Evolutionary conservation across 2,888 invertebrate species (phyloP), one percentile per base, ranked within the genome.

Genomic region (Scaptomyza reducta): DNA sequence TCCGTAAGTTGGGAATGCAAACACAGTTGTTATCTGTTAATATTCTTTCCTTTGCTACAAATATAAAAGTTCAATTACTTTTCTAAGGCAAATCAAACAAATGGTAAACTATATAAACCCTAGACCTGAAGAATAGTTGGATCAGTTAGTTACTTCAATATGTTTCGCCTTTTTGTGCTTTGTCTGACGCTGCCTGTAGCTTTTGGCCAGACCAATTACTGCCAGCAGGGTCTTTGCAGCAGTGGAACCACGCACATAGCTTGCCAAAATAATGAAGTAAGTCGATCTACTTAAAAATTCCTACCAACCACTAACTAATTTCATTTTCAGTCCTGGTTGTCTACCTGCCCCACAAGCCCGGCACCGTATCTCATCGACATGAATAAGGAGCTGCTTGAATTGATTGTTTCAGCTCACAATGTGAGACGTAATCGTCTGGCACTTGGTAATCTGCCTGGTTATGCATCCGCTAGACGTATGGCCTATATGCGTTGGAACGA

Each of bases 401-500:
- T 42, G 10, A 41, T 69, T 4, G 41, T 77, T 1, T 7, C 4
- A 2, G 51, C 53, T 5, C 80, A 80, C 40, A 80, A 80, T 63
- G 13, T 3, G 1, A 14, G 60, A 9, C 62, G 79, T 7, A 79
- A 76, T 56, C 40, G 44, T 3, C 16, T 78, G 35, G 78, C 70
- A 0, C 42, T 63, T 7, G 78, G 76, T 0, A 6, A 56, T 2
- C 7, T 77, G 40, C 6, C 65, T n/a, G 66, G 60, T 0, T 77
- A 47, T 47, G n/a, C 25, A 9, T 11, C 80, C 1, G 82, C 82
- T 13, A 55, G 25, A 2, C 72, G 83, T 9, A 82, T 82, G 82
- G 78, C 66, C 14, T 55, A 60, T 11, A 73, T 78, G 55, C 61
- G 51, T 1, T 82, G 82, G 82, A 41, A 55, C 33, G 16, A 25